Conservation (phyloP, 2,797 vertebrate genomes). For the Manis pentadactyla region DNA sequence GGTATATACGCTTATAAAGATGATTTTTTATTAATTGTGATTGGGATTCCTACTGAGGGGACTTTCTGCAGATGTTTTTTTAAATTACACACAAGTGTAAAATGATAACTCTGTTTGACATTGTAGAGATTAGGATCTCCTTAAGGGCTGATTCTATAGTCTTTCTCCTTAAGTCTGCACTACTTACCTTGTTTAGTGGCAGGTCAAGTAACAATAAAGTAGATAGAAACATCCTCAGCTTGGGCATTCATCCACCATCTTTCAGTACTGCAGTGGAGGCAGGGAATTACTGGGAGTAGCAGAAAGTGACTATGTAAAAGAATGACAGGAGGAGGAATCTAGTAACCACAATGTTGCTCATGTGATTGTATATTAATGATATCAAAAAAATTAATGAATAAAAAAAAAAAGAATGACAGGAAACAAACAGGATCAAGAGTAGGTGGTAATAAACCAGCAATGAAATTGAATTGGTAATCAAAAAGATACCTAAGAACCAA, state of each 20-base stretch:
- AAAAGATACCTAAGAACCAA: too few relatives aligned
- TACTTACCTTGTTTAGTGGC: neutral
- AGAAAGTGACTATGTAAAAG: neutral
- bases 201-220: neutral
- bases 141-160: neutral
- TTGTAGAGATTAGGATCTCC: neutral
- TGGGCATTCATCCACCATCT: neutral
- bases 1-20: neutral
- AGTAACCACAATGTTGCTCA: too few relatives aligned
- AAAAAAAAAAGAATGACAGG: neutral
- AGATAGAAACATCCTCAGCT: neutral
- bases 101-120: constrained; percentile 31
- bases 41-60: neutral
- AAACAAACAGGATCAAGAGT: constrained; percentile 2
- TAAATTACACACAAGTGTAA: neutral
- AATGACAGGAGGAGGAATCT: neutral
- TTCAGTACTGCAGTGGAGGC: neutral
- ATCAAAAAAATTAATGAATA: too few relatives aligned
- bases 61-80: constrained; percentile 44
- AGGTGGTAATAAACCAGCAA: neutral
- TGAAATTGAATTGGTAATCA: too few relatives aligned
- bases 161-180: neutral
- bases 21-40: constrained; percentile 16
- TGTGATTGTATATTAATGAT: too few relatives aligned
- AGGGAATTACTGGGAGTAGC: neutral